phyloP scores from a whole-genome alignment of 2,888 invertebrate genomes.

The Drosophila subsilvestris region DNA sequence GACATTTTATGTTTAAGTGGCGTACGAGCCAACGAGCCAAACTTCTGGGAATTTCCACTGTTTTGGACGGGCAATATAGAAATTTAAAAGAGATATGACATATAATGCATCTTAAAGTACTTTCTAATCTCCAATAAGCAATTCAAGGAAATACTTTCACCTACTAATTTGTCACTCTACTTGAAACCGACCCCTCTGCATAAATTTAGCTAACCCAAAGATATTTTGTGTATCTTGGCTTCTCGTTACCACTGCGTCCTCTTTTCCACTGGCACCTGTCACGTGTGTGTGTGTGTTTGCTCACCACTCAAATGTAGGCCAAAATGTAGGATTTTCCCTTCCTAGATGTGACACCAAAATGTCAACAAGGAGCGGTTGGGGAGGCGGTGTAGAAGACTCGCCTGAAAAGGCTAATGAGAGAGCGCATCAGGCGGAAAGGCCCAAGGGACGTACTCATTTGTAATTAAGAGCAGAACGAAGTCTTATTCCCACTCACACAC shows the following conservation, averaged over 20 bases:
- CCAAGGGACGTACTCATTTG: slow-evolving; percentile 44
- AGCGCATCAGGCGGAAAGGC: slow-evolving; percentile 71
- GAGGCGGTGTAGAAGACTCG: slow-evolving; percentile 43
- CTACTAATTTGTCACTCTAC: neutral
- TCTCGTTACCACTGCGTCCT: neutral
- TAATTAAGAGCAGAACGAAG: slow-evolving; percentile 36
- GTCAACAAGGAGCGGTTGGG: slow-evolving; percentile 60
- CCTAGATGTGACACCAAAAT: slow-evolving; percentile 71
- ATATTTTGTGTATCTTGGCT: neutral
- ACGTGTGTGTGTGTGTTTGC: slow-evolving; percentile 4
- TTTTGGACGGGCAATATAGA: too few relatives aligned
- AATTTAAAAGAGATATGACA: neutral
- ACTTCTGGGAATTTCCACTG: neutral
- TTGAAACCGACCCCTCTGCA: neutral
- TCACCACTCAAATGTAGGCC: slow-evolving; percentile 31
- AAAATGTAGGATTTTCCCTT: slow-evolving; percentile 40
- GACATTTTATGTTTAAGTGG: neutral
- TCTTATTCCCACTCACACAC: slow-evolving; percentile 1
- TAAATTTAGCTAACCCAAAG: neutral
- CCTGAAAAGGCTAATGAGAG: slow-evolving; percentile 74
- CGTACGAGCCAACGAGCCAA: neutral
- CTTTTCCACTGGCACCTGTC: slow-evolving; percentile 9
- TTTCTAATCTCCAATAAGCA: neutral
- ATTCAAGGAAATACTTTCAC: neutral
- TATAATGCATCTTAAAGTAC: neutral